Evolutionary conservation across 1,140 invertebrate genomes (phyloP), one percentile per base, ranked within the genome.

Genomic region (Coboldia fuscipes): DNA sequence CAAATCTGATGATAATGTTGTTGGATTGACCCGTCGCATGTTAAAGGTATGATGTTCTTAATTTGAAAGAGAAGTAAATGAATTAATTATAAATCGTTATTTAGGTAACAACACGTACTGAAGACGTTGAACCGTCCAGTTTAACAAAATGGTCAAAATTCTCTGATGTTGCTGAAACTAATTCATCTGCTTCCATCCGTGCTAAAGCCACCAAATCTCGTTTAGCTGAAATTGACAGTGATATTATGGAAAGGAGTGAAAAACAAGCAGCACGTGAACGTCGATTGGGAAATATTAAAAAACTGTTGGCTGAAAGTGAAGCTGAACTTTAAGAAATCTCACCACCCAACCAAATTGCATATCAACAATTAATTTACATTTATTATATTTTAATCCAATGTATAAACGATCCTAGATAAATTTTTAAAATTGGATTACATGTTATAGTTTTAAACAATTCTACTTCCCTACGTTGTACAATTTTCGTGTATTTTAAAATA

Each of bases 291-390:
- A 34, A 37, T 23, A 20, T 41, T 15, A 39, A 35, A 26, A 36
- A 39, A 35, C 30, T 41, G 20, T 30, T 41, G 8, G 26, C 33
- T 20, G 40, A 41, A 30, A 37, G 27, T 34, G 39, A 40, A 22
- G 21, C 4, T 32, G 30, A 32, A 13, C n/a, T n/a, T n/a, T n/a
- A n/a, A n/a, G n/a, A n/a, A n/a, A n/a, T n/a, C n/a, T n/a, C n/a
- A n/a, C n/a, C n/a, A n/a, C n/a, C n/a, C n/a, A n/a, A n/a, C n/a
- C n/a, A n/a, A n/a, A n/a, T n/a, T n/a, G n/a, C n/a, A n/a, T n/a
- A n/a, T n/a, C n/a, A n/a, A n/a, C n/a, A n/a, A n/a, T n/a, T n/a
- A n/a, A n/a, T n/a, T n/a, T n/a, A n/a, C n/a, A n/a, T n/a, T n/a
- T n/a, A n/a, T n/a, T n/a, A n/a, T n/a, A n/a, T n/a, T n/a, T n/a